Base-by-base conservation (phyloP, 2,113 vertebrate species). In the Misgurnus mizolepis region DNA sequence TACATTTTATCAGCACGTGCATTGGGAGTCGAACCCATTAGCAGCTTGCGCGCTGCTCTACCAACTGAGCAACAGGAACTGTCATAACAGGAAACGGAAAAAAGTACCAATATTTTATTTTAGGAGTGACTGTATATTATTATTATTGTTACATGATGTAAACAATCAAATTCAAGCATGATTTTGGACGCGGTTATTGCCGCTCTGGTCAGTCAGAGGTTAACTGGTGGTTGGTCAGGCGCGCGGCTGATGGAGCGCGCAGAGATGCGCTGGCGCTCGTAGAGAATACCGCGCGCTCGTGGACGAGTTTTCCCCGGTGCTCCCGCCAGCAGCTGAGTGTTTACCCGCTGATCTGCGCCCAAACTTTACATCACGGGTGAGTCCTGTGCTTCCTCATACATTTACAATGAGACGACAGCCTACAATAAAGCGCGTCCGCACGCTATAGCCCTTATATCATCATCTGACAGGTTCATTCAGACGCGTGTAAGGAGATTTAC, bases 171-270 rank as follows among this genome's bases (percentile, higher is more conserved):
- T 50, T 11, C 49, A 50, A 50, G 49, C 3, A 50, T 12, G 49
- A 50, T 34, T 70, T 15, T 5, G 0, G 7, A 8, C 4, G 7
- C 53, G 47, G 34, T 9, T 39, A 3, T 39, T 43, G 70, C 12
- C 7, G n/a, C 18, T 60, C 39, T 73, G 70, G 70, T 73, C 39
- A 73, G 70, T 56, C 4, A 73, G 70, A 60, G 70, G 70, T 73
- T 73, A 73, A 73, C 47, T 45, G 55, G n/a, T 27, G 53, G 55
- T 22, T 22, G 70, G 53, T 39, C 69, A 41, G 69, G 50, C 69
- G 50, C 68, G 68, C 18, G 34, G 69, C 40, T n/a, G 40, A 73
- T 73, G 70, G 55, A 73, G 55, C n/a, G 70, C 55, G 41, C 70
- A 60, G 55, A 73, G 70, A 73, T 9, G 55, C 70, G 55, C 55